A percentile compares a stretch with the other conserved stretches of the same genome.
phyloP scores from a whole-genome alignment of 2,888 invertebrate genomes.

The Ochropacha duplaris region DNA sequence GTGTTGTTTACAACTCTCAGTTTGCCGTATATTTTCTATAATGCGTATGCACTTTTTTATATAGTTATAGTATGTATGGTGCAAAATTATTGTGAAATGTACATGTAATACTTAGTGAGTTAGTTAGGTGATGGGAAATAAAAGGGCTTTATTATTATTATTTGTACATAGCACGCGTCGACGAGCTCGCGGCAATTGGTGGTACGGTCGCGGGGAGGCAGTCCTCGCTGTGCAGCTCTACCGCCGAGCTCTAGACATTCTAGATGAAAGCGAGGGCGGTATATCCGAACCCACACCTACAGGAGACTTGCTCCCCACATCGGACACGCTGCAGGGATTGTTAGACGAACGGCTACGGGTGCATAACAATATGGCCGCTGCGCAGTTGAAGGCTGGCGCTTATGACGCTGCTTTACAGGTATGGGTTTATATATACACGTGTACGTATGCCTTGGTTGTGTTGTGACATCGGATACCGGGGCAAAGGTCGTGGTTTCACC shows the following conservation, averaged over 20 bases:
- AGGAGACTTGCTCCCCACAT: constrained; percentile 63
- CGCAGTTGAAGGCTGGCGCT: constrained; percentile 94
- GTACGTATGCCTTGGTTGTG: no score
- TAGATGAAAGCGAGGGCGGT: constrained; percentile 88
- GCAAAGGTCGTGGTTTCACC: no score
- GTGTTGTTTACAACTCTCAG: no score
- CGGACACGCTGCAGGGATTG: constrained; percentile 69
- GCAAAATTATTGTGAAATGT: no score
- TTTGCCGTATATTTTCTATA: no score
- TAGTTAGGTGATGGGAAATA: no score
- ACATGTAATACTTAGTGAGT: no score
- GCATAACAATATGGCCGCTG: constrained; percentile 96
- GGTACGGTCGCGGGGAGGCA: constrained; percentile 92
- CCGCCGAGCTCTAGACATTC: constrained; percentile 90
- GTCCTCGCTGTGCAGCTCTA: constrained; percentile 93
- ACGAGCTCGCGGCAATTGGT: constrained; percentile 94
- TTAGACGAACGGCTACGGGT: constrained; percentile 92
- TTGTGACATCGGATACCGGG: no score
- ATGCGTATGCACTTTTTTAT: no score
- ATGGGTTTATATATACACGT: neutral
- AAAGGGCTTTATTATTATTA: neutral
- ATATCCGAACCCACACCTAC: constrained; percentile 80
- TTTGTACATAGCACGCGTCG: constrained; percentile 60
- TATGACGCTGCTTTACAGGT: constrained; percentile 92
- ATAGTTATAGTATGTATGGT: no score